Base-by-base conservation (phyloP, 2,888 invertebrate genomes). In the Druceiella hillmani region DNA sequence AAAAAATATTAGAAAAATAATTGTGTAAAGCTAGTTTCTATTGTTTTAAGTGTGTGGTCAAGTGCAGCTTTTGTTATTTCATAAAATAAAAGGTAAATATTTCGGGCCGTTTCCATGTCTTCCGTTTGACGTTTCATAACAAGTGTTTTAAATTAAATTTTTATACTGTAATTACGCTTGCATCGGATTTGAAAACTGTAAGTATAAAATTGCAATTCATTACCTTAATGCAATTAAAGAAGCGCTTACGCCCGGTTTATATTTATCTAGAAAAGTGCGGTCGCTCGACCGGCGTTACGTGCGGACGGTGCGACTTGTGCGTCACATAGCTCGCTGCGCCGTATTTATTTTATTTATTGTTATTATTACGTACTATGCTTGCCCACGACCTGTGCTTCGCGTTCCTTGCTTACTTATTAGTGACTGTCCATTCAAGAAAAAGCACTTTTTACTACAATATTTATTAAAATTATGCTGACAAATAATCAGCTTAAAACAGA, bases 51-150 rank as follows among this genome's bases (percentile, higher is more conserved):
- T n/a, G n/a, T n/a, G n/a, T n/a, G n/a, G n/a, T n/a, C n/a, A n/a
- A n/a, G n/a, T 61, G 58, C 62, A 61, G 68, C 70, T 68, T 64
- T 70, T 68, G 67, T 68, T 66, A 58, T 59, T 63, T 63, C 64
- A 68, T 66, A 71, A 69, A 69, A 69, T n/a, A n/a, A 68, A 60
- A 71, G 71, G 70, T 70, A 69, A 71, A 66, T 60, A 62, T 64
- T 61, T 65, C 63, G 59, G 52, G 58, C 57, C 52, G 53, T 64
- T 65, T 65, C 66, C 65, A 63, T 62, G 54, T 58, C 56, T 61
- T 64, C 59, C 62, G 64, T 67, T 66, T 70, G 71, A 70, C 67
- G 64, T 61, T 59, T 65, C 61, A 55, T 64, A 66, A 62, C 66
- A 69, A 67, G 68, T 70, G 64, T 66, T 69, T 62, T 48, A 47